phyloP scores from a whole-genome alignment of 2,888 invertebrate species.

The Polydesmus complanatus region DNA sequence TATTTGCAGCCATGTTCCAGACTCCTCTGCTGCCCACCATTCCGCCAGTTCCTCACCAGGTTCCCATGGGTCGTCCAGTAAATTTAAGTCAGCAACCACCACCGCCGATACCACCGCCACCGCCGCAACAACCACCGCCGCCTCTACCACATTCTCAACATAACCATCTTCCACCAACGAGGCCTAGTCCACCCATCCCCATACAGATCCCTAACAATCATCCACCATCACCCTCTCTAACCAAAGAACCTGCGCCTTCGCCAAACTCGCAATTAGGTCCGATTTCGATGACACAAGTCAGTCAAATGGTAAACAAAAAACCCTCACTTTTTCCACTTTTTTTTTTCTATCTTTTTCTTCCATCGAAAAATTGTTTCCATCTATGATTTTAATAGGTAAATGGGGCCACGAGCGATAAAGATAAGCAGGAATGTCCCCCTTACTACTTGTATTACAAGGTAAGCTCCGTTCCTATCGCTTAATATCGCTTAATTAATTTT shows the following conservation, averaged over 20 bases:
- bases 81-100: slow-evolving; percentile 13
- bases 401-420: slow-evolving; percentile 13
- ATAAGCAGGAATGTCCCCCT: slow-evolving; percentile 15
- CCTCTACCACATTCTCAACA: slow-evolving; percentile 17
- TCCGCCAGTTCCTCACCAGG: slow-evolving; percentile 22
- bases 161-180: slow-evolving; percentile 38
- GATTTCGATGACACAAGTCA: neutral
- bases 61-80: slow-evolving; percentile 19
- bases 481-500: too few relatives aligned
- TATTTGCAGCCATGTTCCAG: slow-evolving; percentile 50
- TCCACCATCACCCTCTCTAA: slow-evolving; percentile 17
- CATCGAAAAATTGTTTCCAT: neutral
- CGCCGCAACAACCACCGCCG: slow-evolving; percentile 19
- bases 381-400: slow-evolving; percentile 3
- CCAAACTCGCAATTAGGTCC: slow-evolving; percentile 19
- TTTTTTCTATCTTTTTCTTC: slow-evolving; percentile 8
- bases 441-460: slow-evolving; percentile 15
- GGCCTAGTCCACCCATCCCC: slow-evolving; percentile 41
- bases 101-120: slow-evolving; percentile 22
- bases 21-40: slow-evolving; percentile 36
- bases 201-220: slow-evolving; percentile 18
- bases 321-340: slow-evolving; percentile 1
- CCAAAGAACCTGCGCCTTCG: slow-evolving; percentile 32
- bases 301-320: neutral
- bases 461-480: too few relatives aligned